Base-by-base conservation (phyloP, 2,888 invertebrate genomes). In the Dilophus febrilis region DNA sequence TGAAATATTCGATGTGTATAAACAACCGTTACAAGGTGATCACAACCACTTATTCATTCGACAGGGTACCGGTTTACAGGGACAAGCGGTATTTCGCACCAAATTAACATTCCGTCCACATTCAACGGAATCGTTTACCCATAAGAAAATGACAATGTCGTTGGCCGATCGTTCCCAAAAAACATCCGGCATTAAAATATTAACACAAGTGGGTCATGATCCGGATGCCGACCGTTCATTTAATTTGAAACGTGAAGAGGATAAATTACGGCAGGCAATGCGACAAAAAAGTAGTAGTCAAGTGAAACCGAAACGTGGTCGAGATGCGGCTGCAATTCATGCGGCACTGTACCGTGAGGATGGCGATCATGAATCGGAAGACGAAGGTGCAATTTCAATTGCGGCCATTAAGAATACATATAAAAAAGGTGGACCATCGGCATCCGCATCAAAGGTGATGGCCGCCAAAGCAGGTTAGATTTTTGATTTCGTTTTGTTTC, bases 101-200 rank as follows among this genome's bases (percentile, higher is more conserved):
- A 97, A 97, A 61, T 67, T 98, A 1, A 88, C 91, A 2, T 98
- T 98, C 78, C 72, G 97, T 33, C 98, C 98, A 0, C 94, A 95
- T 59, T 97, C 97, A 1, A 98, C 97, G 0, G 97, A 98, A 58
- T 95, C 95, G 17, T 92, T 95, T 64, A 98, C 98, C 0, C 97
- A 98, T 61, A 76, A 94, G 49, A 98, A 98, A 72, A 95, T 98
- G 85, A 98, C 97, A 0, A 72, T 97, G 64, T 95, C 94, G 0
- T 68, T 97, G 49, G 97, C 97, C 0, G 97, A 98, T 64, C 72
- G 94, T 39, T 85, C 90, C 33, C 80, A 86, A 38, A 94, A 94
- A 64, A 85, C 90, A 0, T 80, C 84, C 1, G 90, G 91, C 38
- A 95, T 98, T 53, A 94, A 95, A 65, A 90, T 98, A 41, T 66